A percentile compares a stretch with the other conserved stretches of the same genome.
Evolutionary conservation across 1,140 invertebrate genomes (phyloP).

Genomic region (Drosophila auraria): DNA sequence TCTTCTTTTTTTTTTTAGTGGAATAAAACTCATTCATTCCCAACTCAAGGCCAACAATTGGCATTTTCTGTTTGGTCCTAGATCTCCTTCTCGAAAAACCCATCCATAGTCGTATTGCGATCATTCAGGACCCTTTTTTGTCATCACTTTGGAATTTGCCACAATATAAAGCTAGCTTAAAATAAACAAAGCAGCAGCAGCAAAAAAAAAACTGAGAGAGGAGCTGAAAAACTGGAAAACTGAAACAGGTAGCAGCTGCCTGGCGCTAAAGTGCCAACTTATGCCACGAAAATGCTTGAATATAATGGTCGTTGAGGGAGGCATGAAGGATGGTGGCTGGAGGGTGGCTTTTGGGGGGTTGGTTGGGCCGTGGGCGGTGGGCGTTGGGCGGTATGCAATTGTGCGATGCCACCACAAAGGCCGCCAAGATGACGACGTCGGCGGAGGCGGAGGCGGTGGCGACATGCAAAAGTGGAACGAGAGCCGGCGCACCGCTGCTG

Average conservation of each 20-base stretch:
- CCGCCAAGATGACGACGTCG: slow-evolving; percentile 42
- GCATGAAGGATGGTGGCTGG: slow-evolving; percentile 34
- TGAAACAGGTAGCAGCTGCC: slow-evolving; percentile 76
- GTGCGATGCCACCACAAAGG: slow-evolving; percentile 61
- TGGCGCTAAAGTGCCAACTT: slow-evolving; percentile 81
- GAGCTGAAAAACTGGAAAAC: slow-evolving; percentile 47
- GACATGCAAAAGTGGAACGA: slow-evolving; percentile 74
- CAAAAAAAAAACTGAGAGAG: slow-evolving; percentile 5
- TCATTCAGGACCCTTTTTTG: neutral
- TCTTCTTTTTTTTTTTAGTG: neutral
- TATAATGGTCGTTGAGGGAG: slow-evolving; percentile 72
- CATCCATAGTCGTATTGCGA: slow-evolving; percentile 5
- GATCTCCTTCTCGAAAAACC: neutral
- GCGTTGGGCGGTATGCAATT: slow-evolving; percentile 60
- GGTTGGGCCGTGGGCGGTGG: neutral
- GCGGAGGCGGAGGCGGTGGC: neutral
- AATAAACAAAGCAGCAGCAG: slow-evolving; percentile 18
- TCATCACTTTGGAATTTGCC: slow-evolving; percentile 8
- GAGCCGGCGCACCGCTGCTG: slow-evolving; percentile 42
- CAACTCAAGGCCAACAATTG: slow-evolving; percentile 13
- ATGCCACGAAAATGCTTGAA: slow-evolving; percentile 80
- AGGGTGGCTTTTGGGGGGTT: neutral
- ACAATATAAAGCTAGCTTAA: slow-evolving; percentile 27
- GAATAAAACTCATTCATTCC: slow-evolving; percentile 1
- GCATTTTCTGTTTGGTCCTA: slow-evolving; percentile 1